Conservation (phyloP, 2,888 invertebrate species). For the Pammene aurita region DNA sequence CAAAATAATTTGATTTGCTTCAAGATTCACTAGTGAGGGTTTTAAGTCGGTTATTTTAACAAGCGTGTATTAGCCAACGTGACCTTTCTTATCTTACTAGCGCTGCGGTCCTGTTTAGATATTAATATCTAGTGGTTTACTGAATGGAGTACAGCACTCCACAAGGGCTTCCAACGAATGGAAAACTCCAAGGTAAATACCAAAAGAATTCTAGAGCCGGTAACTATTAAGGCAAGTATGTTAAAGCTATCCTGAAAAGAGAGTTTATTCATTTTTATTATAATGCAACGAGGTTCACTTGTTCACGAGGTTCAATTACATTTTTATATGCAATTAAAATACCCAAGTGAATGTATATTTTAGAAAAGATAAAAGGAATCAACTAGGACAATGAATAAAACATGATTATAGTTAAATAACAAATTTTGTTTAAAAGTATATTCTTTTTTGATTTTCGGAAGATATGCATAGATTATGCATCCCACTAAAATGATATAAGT, state of each 20-base stretch:
- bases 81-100: neutral
- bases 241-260: neutral
- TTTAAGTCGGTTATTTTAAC: neutral
- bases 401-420: too few relatives aligned
- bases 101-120: slow-evolving; percentile 33
- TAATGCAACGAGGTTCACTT: neutral
- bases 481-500: too few relatives aligned
- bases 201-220: neutral
- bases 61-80: neutral
- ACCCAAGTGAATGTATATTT: too few relatives aligned
- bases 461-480: too few relatives aligned
- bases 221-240: neutral
- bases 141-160: slow-evolving; percentile 33
- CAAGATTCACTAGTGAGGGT: too few relatives aligned
- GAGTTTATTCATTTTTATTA: neutral
- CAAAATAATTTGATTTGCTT: too few relatives aligned
- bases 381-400: too few relatives aligned
- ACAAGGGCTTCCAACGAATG: slow-evolving; percentile 17
- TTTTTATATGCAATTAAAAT: too few relatives aligned
- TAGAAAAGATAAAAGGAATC: too few relatives aligned
- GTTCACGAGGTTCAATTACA: too few relatives aligned
- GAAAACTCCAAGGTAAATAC: slow-evolving; percentile 13
- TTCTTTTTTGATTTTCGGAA: too few relatives aligned
- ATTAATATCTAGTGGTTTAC: slow-evolving; percentile 41
- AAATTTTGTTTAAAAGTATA: too few relatives aligned